Percentiles rank a stretch among this genome's conserved stretches.
These are phyloP conservation scores for Harmothoe impar DNA, from an alignment of 2,888 invertebrate species.

Conservation along the genomic window DNA sequence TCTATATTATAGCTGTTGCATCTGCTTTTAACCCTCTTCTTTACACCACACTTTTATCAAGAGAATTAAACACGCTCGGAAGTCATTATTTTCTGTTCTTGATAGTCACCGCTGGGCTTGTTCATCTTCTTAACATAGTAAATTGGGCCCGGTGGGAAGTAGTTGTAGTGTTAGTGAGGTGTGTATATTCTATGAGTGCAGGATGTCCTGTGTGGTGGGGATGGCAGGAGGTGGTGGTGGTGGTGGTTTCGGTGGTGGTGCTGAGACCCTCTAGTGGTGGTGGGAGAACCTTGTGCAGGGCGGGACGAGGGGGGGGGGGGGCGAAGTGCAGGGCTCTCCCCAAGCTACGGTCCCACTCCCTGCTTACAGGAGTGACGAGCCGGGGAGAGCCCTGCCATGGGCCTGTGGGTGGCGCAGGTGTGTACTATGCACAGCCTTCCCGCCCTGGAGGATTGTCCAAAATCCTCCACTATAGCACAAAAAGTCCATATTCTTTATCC, in stretches of 20 bases:
- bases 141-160: too few species aligned
- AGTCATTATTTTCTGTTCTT: too few species aligned
- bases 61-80: too few species aligned
- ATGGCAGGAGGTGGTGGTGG: not conserved
- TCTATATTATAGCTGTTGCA: too few species aligned
- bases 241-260: not conserved
- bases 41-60: too few species aligned
- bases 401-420: conserved; percentile 12
- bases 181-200: too few species aligned
- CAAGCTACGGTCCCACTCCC: not conserved
- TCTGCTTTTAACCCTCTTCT: too few species aligned
- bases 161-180: too few species aligned
- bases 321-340: conserved; percentile 40
- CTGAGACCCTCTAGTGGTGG: not conserved
- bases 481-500: not conserved
- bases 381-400: conserved; percentile 32
- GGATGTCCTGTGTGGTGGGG: too few species aligned
- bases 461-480: too few species aligned
- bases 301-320: not conserved
- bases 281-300: conserved; percentile 10
- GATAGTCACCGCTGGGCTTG: too few species aligned
- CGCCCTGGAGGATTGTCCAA: not conserved
- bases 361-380: not conserved
- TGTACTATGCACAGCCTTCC: not conserved
- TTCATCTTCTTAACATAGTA: too few species aligned